phyloP scores from a whole-genome alignment of 2,888 invertebrate species.

The Drosophila subquinaria region DNA sequence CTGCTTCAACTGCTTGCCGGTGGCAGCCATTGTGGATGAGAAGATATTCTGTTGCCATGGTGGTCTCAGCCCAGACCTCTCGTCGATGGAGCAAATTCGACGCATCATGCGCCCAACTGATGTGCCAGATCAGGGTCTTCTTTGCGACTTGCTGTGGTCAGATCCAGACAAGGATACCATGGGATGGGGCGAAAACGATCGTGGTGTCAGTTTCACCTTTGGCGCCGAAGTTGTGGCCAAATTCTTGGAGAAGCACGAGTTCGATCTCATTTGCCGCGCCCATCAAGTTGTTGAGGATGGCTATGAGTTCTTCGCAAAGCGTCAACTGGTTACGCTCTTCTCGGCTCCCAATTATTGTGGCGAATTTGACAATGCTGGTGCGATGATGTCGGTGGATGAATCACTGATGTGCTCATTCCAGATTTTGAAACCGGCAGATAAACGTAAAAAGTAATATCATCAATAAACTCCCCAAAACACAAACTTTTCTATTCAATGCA shows the following conservation, averaged over 20 bases:
- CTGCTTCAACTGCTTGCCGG: constrained; percentile 99
- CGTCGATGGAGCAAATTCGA: constrained; percentile 99
- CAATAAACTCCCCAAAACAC: constrained; percentile 40
- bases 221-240: constrained; percentile 99
- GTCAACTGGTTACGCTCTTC: constrained; percentile 96
- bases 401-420: constrained; percentile 99
- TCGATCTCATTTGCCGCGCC: constrained; percentile 99
- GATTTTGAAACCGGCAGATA: constrained; percentile 98
- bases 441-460: constrained; percentile 91
- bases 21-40: constrained; percentile 95
- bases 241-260: constrained; percentile 99
- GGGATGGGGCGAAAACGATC: constrained; percentile 99
- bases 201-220: constrained; percentile 99
- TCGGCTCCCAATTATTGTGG: constrained; percentile 98
- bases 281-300: constrained; percentile 99
- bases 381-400: constrained; percentile 99
- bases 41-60: constrained; percentile 93
- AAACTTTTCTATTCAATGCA: constrained; percentile 51
- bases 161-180: constrained; percentile 99
- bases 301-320: constrained; percentile 98
- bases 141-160: constrained; percentile 99
- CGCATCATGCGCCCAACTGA: constrained; percentile 99
- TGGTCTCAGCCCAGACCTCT: constrained; percentile 95
- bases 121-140: constrained; percentile 98
- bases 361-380: constrained; percentile 94